Base-by-base conservation (phyloP, 2,113 vertebrate genomes). In the Pollachius pollachius region DNA sequence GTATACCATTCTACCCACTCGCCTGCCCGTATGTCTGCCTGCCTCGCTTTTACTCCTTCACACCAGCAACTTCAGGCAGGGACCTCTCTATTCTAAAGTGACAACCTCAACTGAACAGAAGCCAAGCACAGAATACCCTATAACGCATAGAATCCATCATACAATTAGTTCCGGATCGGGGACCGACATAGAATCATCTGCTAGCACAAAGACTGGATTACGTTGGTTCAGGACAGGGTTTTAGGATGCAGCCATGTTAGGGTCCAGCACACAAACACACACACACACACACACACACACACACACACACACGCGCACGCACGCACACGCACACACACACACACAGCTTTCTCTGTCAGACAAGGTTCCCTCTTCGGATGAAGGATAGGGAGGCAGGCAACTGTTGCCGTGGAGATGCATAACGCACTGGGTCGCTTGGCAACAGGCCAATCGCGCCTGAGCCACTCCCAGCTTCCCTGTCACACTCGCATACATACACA, bases 391-490 rank as follows among this genome's bases (percentile, higher is more conserved):
- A 90, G 80, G 82, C 81, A 86, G 84, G 87, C 73, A 83, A 87
- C 80, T 67, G 91, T 93, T 92, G 89, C 88, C 79, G 76, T 89
- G 89, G 91, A 84, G 81, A 93, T 83, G 25, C 61, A 76, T 66
- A 87, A 87, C 84, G 86, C 85, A 85, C 84, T 76, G 64, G 82
- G 89, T 92, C 81, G 85, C 91, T 86, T 71, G 73, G 91, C 89
- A 93, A 93, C 91, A 90, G 78, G 78, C 88, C 84, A 85, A 86
- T 81, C 54, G 52, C 79, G 83, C 83, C 85, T 78, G 73, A 74
- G 74, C 83, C 89, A 82, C 88, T 89, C 87, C 79, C 67, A 52
- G 12, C 63, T 84, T 48, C 70, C 73, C 72, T 77, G 54, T 83
- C 66, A 13, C 19, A 67, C 59, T 73, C 65, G 57, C 75, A 67